Evolutionary conservation across 1,140 invertebrate genomes (phyloP), one percentile per base, ranked within the genome.

Genomic region (Drosophila biarmipes): DNA sequence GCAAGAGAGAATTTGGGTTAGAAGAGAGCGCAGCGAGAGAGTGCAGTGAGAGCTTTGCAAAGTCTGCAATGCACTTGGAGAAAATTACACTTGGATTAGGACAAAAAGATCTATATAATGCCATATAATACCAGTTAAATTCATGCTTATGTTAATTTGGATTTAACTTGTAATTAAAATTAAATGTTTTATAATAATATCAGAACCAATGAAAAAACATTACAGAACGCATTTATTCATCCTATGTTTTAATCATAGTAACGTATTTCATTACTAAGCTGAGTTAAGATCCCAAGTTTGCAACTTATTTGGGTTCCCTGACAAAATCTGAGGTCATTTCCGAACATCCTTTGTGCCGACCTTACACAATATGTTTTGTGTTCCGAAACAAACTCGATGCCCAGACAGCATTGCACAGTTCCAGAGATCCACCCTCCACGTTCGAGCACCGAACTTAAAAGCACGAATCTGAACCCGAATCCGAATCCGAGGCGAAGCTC

Each of bases 41-140:
- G 10, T 51, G 51, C 45, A 52, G 12, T 19, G 52, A 73, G 66
- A 59, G 69, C 53, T 53, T 45, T 24, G 19, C 4, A 14, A 52
- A 5, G 69, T 64, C 51, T 74, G 57, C 43, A 73, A 56, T 64
- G 59, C 72, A 74, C 66, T 68, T 10, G 10, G 6, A 68, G 14
- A 56, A 42, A 68, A 7, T 14, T 4, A 0, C 1, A n/a, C 4
- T 29, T 31, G 27, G 15, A n/a, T 24, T 2, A 21, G 11, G 11
- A 12, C 10, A 53, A 15, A 24, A 24, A 12, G 4, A 10, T 31
- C 1, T 31, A 8, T 31, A 31, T 31, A 31, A 24, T 1, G 24
- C n/a, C n/a, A n/a, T n/a, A n/a, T n/a, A n/a, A n/a, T n/a, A n/a
- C n/a, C n/a, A n/a, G n/a, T n/a, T n/a, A n/a, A n/a, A n/a, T n/a